Evolutionary conservation across 1,140 invertebrate genomes (phyloP), one percentile per base, ranked within the genome.

Genomic region (Drosophila sucinea): DNA sequence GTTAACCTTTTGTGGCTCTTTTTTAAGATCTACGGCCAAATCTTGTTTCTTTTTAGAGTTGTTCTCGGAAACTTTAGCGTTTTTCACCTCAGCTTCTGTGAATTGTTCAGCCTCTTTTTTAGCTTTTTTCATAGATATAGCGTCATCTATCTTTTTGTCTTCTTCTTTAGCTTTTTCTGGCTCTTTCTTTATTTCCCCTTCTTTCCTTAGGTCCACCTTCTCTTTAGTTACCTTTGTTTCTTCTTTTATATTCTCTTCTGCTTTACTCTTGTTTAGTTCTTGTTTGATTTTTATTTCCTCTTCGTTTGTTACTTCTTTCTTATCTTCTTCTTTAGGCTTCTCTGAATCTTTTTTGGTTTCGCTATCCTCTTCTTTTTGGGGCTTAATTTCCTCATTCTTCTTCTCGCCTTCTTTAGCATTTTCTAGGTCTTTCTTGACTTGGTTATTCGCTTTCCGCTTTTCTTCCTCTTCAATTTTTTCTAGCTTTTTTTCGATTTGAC

Each of bases 141-240:
- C 1, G 8, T 55, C 54, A 6, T 55, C 54, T 55, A 1, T n/a
- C 29, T 54, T 54, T n/a, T 32, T 29, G 4, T 4, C n/a, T 55
- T 1, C 4, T 3, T 4, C 10, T 4, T 55, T 55, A n/a, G 23
- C 2, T 7, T 35, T 25, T 35, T 69, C 58, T 58, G 62, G 69
- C 44, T 75, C 62, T 41, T 32, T 10, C 41, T 58, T 60, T 25
- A 55, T 33, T 56, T 56, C 1, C 0, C 7, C 10, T 29, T 29
- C 27, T 0, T 27, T 8, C 5, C 4, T n/a, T n/a, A n/a, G n/a
- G n/a, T n/a, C n/a, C n/a, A n/a, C n/a, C n/a, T n/a, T n/a, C n/a
- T n/a, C n/a, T n/a, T n/a, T n/a, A n/a, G n/a, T n/a, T n/a, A n/a
- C n/a, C n/a, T n/a, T n/a, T n/a, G n/a, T n/a, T n/a, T n/a, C n/a